Evolutionary conservation across 2,113 vertebrate genomes (phyloP), one percentile per base, ranked within the genome.

Genomic region (Malurus alboscapulatus): DNA sequence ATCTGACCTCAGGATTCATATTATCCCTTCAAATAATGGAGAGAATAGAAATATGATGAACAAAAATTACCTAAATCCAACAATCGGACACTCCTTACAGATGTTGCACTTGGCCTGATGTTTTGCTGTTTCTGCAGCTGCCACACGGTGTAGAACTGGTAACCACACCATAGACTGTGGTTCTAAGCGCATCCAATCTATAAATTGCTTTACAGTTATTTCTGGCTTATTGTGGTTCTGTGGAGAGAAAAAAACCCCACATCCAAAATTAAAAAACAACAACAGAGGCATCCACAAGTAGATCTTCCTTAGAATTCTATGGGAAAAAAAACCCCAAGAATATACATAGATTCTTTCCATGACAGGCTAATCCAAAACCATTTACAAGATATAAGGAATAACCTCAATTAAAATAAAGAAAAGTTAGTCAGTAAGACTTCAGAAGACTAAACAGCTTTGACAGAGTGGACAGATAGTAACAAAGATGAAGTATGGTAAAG

Each of bases 61-160:
- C 3, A 74, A 81, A 86, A 90, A 21, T 48, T 97, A 99, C 99
- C 99, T 99, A 96, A 99, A 99, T 63, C 99, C 99, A 22, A 99
- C 99, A 45, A 99, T 99, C 3, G 99, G 99, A 96, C 98, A 99
- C 88, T 99, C 99, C 93, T 99, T 99, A 95, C 99, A 99, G 98
- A 99, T 99, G 97, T 99, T 99, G 94, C 99, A 99, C 89, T 99
- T 99, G 92, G 99, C 99, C 95, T 99, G 99, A 97, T 99, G 99
- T 77, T 99, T 99, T 19, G 99, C 99, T 1, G 99, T 99, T 97
- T 99, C 99, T 1, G 99, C 98, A 10, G 99, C 99, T 44, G 99
- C 99, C 73, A 99, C 99, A 4, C 99, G 97, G 93, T 99, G 99
- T 66, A 99, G 97, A 74, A 99, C 99, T 1, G 99, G 99, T 29